phyloP scores from a whole-genome alignment of 2,797 vertebrate genomes.

The Momotus momota region DNA sequence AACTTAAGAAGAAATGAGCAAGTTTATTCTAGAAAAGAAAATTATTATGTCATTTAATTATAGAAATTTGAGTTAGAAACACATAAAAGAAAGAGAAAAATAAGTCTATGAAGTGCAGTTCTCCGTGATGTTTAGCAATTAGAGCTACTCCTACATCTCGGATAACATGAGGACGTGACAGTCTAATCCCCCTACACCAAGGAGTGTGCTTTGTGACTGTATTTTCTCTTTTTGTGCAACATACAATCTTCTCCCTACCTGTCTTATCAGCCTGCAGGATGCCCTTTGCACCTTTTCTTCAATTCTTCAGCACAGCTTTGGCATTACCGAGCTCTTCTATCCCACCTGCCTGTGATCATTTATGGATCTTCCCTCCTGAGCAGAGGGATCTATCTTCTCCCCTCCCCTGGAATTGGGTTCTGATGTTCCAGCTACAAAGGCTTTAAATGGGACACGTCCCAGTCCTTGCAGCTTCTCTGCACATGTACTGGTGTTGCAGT shows the following conservation, averaged over 20 bases:
- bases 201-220: neutral
- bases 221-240: neutral
- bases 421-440: neutral
- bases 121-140: neutral
- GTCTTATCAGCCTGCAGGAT: neutral
- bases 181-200: accelerated
- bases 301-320: neutral
- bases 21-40: neutral
- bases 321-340: neutral
- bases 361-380: neutral
- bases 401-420: neutral
- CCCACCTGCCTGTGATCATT: neutral
- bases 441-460: neutral
- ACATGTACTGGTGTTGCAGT: neutral
- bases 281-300: neutral
- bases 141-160: neutral
- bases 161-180: neutral
- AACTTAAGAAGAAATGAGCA: neutral
- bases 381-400: neutral
- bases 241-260: neutral
- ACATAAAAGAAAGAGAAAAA: neutral
- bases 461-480: neutral
- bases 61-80: neutral
- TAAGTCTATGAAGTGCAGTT: neutral
- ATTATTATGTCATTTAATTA: neutral